Evolutionary conservation across 92 coral and sea anemone species (phyloP).

Genomic region (Zoanthus solanderi): DNA sequence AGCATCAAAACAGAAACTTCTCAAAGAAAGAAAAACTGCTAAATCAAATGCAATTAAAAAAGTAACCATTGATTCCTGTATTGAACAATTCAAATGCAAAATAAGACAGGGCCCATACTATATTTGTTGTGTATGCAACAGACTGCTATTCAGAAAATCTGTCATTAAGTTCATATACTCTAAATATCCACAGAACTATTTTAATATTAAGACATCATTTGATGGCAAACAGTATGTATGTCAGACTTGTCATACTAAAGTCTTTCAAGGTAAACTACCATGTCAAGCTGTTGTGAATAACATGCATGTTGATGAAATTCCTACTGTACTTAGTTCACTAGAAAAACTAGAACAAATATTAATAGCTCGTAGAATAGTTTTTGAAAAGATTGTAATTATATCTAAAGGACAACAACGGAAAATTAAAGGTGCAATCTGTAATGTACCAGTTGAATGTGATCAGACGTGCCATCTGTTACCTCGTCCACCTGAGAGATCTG

Average conservation of each 20-base stretch:
- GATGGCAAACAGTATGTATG: constrained; percentile 58
- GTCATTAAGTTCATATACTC: constrained; percentile 25
- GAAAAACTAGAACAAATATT: constrained; percentile 57
- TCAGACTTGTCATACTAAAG: constrained; percentile 60
- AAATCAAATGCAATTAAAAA: constrained; percentile 5
- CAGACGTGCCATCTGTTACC: constrained; percentile 39
- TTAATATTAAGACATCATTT: constrained; percentile 51
- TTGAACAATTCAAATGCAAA: constrained; percentile 14
- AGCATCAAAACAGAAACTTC: constrained; percentile 19
- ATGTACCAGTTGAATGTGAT: constrained; percentile 46
- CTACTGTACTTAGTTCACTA: constrained; percentile 54
- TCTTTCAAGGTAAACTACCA: constrained; percentile 59
- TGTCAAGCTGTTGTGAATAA: constrained; percentile 65
- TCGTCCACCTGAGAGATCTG: constrained; percentile 70
- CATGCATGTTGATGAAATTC: constrained; percentile 65
- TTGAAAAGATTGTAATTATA: constrained; percentile 55
- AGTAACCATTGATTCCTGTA: constrained; percentile 15
- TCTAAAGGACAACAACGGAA: constrained; percentile 8
- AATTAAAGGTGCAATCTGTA: constrained; percentile 27
- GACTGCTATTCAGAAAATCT: constrained; percentile 48
- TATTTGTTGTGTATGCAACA: constrained; percentile 60
- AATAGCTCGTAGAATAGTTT: constrained; percentile 57
- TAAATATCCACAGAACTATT: constrained; percentile 24
- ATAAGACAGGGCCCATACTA: constrained; percentile 46
- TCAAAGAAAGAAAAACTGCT: not conserved